phyloP scores from a whole-genome alignment of 2,113 vertebrate species.

The Coptodon rendalli region DNA sequence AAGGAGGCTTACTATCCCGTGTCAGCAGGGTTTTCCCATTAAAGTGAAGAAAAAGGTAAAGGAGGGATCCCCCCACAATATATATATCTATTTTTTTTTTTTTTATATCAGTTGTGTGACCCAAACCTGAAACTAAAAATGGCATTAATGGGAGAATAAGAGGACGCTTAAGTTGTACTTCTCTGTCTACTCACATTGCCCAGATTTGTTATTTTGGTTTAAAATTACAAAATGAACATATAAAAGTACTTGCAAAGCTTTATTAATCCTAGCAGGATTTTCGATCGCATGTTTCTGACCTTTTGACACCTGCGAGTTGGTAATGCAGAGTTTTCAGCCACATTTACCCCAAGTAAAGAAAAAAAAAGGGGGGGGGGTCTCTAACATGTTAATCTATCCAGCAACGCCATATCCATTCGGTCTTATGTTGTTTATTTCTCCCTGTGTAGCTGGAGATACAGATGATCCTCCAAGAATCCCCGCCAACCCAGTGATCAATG shows the following conservation, averaged over 20 bases:
- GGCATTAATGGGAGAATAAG: not conserved
- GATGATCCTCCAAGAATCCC: constrained; percentile 98
- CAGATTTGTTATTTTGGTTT: not conserved
- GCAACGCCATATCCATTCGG: not conserved
- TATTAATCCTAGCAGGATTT: not conserved
- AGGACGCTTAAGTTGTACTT: not conserved
- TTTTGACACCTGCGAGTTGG: not conserved
- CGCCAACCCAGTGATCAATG: constrained; percentile 95
- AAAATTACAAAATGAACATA: not conserved
- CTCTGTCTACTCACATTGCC: not conserved
- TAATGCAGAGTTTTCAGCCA: not conserved
- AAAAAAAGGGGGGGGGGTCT: not conserved
- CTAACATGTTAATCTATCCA: not conserved
- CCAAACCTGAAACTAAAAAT: not conserved
- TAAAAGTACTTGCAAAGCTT: not conserved
- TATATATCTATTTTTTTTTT: no score
- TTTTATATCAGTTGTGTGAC: not conserved
- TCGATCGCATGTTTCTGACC: not conserved
- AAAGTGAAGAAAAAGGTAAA: not conserved
- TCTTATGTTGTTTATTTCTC: not conserved
- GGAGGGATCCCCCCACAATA: not conserved
- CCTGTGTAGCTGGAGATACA: constrained; percentile 86
- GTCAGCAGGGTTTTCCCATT: constrained; percentile 15
- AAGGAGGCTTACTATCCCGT: not conserved
- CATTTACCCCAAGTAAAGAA: not conserved